Evolutionary conservation across 2,888 invertebrate genomes (phyloP).

Genomic region (Caenorhabditis sp.): DNA sequence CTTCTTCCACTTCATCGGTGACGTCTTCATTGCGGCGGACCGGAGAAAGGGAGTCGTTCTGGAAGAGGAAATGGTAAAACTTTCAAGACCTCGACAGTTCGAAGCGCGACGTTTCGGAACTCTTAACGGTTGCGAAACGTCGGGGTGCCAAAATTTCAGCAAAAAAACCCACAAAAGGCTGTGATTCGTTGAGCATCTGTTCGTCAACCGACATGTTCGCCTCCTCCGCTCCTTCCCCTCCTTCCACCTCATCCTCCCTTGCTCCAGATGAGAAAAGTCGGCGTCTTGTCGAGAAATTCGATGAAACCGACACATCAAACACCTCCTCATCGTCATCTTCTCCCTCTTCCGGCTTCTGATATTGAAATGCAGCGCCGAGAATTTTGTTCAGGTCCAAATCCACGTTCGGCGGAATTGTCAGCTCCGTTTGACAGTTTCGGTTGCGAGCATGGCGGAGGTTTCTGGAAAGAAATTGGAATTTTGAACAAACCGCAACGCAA

Average conservation of each 20-base stretch:
- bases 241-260: slow-evolving; percentile 8
- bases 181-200: slow-evolving; percentile 28
- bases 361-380: slow-evolving; percentile 48
- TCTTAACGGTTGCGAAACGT: too few species aligned
- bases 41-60: slow-evolving; percentile 60
- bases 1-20: slow-evolving; percentile 4
- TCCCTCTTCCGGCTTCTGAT: slow-evolving; percentile 20
- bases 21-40: slow-evolving; percentile 42
- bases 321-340: slow-evolving; percentile 59
- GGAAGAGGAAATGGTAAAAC: too few species aligned
- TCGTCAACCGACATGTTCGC: slow-evolving; percentile 39
- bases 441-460: slow-evolving; percentile 50
- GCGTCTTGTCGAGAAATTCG: slow-evolving; percentile 48
- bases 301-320: slow-evolving; percentile 51
- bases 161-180: slow-evolving; percentile 53
- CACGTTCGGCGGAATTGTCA: slow-evolving; percentile 61
- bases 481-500: too few species aligned
- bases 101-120: too few species aligned
- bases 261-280: slow-evolving; percentile 26
- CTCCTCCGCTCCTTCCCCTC: slow-evolving; percentile 18
- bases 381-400: slow-evolving; percentile 63
- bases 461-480: too few species aligned
- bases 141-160: too few species aligned
- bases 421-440: slow-evolving; percentile 58
- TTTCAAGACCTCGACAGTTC: too few species aligned